phyloP scores from a whole-genome alignment of 2,113 vertebrate species.

The Lutjanus erythropterus region DNA sequence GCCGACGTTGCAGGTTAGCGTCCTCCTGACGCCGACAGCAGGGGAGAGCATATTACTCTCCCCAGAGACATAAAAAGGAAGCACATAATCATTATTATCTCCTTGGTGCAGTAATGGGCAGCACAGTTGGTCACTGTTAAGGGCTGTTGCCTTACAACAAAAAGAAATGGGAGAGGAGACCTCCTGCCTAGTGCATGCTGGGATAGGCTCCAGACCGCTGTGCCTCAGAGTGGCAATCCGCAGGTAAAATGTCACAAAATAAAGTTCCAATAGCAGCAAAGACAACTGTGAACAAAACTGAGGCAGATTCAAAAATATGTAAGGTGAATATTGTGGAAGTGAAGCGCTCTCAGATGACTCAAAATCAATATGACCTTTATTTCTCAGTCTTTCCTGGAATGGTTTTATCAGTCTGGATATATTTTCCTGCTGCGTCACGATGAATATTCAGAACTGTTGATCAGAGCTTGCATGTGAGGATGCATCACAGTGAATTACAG shows the following conservation, averaged over 20 bases:
- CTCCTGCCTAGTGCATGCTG: conserved; percentile 31
- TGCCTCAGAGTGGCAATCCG: conserved; percentile 3
- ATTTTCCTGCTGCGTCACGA: background rate
- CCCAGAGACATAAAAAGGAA: conserved; percentile 4
- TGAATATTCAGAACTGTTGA: conserved; percentile 19
- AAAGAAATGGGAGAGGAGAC: conserved; percentile 21
- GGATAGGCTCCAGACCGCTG: background rate
- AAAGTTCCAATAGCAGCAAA: background rate
- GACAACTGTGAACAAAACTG: background rate
- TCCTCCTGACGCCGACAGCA: background rate
- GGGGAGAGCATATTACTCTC: conserved; percentile 1
- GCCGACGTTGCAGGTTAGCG: conserved; percentile 8
- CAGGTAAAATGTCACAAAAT: background rate
- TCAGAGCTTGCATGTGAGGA: conserved; percentile 6
- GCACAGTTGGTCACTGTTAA: conserved; percentile 15
- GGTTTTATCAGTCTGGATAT: background rate
- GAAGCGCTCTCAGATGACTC: background rate
- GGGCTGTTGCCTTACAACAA: background rate
- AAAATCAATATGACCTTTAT: conserved; percentile 42
- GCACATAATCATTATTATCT: conserved; percentile 30
- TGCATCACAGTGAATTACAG: conserved; percentile 11
- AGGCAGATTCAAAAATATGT: conserved; percentile 1
- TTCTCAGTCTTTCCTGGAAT: conserved; percentile 3
- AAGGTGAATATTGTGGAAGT: conserved; percentile 10
- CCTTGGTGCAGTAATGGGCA: conserved; percentile 7